phyloP scores from a whole-genome alignment of 2,797 vertebrate genomes.

The Rhyacichthys aspro region DNA sequence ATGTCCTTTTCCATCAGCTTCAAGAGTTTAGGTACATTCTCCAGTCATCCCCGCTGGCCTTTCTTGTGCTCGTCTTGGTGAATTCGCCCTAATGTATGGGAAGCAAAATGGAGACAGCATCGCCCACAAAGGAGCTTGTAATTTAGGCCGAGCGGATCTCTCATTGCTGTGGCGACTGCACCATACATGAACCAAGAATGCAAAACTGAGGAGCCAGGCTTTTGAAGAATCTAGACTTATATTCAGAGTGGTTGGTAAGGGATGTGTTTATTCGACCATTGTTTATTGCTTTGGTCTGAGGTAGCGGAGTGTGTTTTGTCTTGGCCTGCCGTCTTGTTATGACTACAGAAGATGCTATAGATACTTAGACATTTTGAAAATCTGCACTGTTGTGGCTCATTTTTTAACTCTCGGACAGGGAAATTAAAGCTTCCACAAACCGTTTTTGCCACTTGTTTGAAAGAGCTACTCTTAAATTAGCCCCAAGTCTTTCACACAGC shows the following conservation, averaged over 20 bases:
- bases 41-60: conserved; percentile 26
- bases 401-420: conserved; percentile 56
- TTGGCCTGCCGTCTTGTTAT: conserved; percentile 76
- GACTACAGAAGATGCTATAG: conserved; percentile 76
- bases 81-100: conserved; percentile 64
- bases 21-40: conserved; percentile 7
- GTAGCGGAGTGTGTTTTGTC: conserved; percentile 78
- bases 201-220: conserved; percentile 62
- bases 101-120: conserved; percentile 65
- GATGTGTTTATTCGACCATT: conserved; percentile 78
- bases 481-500: conserved; percentile 41
- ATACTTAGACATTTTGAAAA: conserved; percentile 67
- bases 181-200: conserved; percentile 73
- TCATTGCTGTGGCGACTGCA: conserved; percentile 69
- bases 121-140: conserved; percentile 72
- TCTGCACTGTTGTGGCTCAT: conserved; percentile 44
- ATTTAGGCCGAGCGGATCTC: conserved; percentile 71
- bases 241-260: conserved; percentile 69
- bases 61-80: conserved; percentile 19
- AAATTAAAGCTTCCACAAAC: conserved; percentile 64
- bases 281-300: conserved; percentile 78
- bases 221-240: conserved; percentile 70
- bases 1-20: conserved; percentile 23
- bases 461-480: conserved; percentile 56
- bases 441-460: conserved; percentile 49